Evolutionary conservation across 2,113 vertebrate species (phyloP).

Genomic region (Oriolus oriolus): DNA sequence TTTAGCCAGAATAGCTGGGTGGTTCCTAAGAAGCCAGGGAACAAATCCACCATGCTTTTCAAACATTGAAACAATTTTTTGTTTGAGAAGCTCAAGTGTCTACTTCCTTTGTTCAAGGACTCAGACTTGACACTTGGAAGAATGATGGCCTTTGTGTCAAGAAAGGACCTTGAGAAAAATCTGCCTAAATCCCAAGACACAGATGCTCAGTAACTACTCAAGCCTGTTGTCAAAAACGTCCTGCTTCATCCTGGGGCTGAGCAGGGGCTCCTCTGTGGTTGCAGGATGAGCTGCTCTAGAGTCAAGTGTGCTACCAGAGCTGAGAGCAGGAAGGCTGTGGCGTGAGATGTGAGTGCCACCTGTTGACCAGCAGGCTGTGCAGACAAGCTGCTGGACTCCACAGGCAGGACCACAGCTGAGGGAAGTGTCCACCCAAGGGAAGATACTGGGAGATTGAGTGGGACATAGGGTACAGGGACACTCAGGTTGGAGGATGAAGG

Average conservation of each 20-base stretch:
- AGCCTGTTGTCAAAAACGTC: neutral
- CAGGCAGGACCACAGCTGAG: neutral
- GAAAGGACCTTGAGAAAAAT: neutral
- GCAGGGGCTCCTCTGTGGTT: neutral
- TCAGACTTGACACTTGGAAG: neutral
- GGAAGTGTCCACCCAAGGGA: neutral
- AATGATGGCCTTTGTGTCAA: neutral
- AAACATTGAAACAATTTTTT: neutral
- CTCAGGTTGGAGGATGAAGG: neutral
- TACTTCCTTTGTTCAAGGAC: neutral
- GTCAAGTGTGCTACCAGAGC: neutral
- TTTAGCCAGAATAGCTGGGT: neutral
- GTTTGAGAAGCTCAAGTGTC: neutral
- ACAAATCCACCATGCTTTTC: neutral
- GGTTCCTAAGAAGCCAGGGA: neutral
- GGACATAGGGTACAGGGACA: neutral
- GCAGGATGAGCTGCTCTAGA: neutral
- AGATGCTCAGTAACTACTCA: neutral
- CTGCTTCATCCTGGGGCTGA: neutral
- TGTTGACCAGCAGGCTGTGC: neutral
- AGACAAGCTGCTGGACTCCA: neutral
- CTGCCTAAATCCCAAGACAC: neutral
- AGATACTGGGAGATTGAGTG: neutral
- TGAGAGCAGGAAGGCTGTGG: neutral
- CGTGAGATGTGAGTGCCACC: fast-evolving